Conservation (phyloP, 2,888 invertebrate species). For the Cyclophora punctaria region DNA sequence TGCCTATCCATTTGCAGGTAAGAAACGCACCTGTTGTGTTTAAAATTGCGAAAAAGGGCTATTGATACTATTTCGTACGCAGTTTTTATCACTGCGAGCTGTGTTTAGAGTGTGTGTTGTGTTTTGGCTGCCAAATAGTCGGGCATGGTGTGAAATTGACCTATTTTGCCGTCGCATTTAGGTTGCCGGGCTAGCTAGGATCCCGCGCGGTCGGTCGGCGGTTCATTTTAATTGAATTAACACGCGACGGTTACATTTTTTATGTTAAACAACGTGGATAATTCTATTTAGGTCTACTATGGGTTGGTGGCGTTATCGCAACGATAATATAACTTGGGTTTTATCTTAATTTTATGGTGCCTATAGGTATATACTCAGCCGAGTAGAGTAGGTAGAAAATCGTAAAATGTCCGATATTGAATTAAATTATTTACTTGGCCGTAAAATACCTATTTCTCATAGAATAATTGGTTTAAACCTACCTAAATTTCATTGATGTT, state of each 20-base stretch:
- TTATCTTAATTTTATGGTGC: too few relatives aligned
- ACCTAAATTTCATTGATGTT: too few relatives aligned
- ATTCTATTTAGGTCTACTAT: too few relatives aligned
- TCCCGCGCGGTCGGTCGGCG: background rate
- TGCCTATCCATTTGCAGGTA: constrained; percentile 95
- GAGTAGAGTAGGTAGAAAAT: too few relatives aligned
- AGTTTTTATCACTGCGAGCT: background rate
- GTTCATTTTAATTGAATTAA: constrained; percentile 1
- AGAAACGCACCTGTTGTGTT: constrained; percentile 60
- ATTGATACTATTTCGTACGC: background rate
- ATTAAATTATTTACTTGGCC: too few relatives aligned
- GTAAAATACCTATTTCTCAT: too few relatives aligned
- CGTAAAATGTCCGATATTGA: too few relatives aligned
- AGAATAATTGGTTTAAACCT: too few relatives aligned
- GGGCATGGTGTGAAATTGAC: constrained; percentile 16
- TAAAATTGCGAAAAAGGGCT: constrained; percentile 21
- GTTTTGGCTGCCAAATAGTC: constrained; percentile 11
- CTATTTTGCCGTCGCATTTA: constrained; percentile 22
- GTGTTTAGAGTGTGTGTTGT: background rate
- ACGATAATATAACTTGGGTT: too few relatives aligned
- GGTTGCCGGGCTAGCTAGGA: constrained; percentile 22
- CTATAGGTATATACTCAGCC: too few relatives aligned
- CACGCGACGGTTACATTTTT: background rate
- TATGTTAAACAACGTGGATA: constrained; percentile 1
- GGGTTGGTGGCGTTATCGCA: too few relatives aligned